A percentile compares a stretch with the other conserved stretches of the same genome.
phyloP scores from a whole-genome alignment of 2,113 vertebrate genomes.

The Eurystomus gularis region DNA sequence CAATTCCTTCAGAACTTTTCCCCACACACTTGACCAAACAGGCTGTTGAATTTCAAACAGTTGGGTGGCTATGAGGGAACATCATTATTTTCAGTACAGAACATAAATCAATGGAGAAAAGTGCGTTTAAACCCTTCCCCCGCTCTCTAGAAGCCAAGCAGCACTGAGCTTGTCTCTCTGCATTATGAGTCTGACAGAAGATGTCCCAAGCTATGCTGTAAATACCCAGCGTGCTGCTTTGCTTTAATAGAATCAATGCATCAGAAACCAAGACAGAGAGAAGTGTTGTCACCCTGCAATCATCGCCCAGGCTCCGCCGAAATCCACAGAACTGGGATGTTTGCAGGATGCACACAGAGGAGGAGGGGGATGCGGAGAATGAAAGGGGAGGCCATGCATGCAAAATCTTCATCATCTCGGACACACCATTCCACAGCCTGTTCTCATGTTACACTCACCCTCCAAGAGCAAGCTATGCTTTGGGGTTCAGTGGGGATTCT shows the following conservation, averaged over 20 bases:
- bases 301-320: background rate
- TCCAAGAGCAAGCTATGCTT: background rate
- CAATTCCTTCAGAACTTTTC: background rate
- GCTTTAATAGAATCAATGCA: slow-evolving; percentile 6
- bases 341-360: background rate
- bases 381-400: background rate
- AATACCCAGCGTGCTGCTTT: background rate
- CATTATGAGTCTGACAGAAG: background rate
- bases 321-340: background rate
- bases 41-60: background rate
- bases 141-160: background rate
- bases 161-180: slow-evolving; percentile 1
- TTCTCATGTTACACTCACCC: background rate
- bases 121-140: background rate
- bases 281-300: background rate
- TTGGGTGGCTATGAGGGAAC: background rate
- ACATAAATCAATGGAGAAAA: background rate
- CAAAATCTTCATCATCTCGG: background rate
- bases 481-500: background rate
- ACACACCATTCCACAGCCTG: background rate
- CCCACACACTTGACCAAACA: background rate
- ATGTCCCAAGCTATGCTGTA: background rate
- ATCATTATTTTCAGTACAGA: background rate
- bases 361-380: background rate
- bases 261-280: background rate